phyloP scores from a whole-genome alignment of 2,113 vertebrate species.

The Tragelaphus scriptus region DNA sequence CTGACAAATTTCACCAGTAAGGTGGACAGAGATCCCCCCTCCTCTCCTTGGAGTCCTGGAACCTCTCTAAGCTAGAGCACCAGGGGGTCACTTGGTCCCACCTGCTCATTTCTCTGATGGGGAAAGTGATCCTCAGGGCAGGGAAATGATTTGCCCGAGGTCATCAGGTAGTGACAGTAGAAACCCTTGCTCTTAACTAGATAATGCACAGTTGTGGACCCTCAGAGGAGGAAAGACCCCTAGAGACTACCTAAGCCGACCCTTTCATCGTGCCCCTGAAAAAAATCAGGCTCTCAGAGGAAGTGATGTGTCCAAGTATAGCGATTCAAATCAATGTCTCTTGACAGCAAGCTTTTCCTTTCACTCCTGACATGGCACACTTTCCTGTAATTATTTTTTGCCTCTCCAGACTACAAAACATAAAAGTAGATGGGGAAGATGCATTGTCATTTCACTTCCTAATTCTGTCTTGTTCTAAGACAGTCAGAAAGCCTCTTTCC shows the following conservation, averaged over 20 bases:
- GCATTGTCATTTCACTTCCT: neutral
- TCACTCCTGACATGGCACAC: neutral
- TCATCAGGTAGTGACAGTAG: neutral
- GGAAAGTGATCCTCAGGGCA: neutral
- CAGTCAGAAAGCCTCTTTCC: neutral
- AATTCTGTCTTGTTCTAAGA: neutral
- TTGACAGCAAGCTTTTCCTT: neutral
- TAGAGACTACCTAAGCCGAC: neutral
- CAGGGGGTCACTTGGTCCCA: neutral
- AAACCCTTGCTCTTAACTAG: neutral
- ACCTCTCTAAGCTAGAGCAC: neutral
- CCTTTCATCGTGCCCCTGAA: neutral
- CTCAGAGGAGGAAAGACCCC: neutral
- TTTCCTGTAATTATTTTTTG: constrained; percentile 11
- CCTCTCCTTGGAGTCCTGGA: neutral
- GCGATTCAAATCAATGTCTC: neutral
- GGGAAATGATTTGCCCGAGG: neutral
- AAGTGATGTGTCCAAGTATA: constrained; percentile 2
- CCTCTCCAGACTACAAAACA: neutral
- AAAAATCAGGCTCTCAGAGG: neutral
- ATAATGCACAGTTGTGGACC: neutral
- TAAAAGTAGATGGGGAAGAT: constrained; percentile 10
- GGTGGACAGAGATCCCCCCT: neutral
- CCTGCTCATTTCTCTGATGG: neutral
- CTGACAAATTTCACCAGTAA: neutral